Evolutionary conservation across 2,113 vertebrate genomes (phyloP).

Genomic region (Accipiter cooperii): DNA sequence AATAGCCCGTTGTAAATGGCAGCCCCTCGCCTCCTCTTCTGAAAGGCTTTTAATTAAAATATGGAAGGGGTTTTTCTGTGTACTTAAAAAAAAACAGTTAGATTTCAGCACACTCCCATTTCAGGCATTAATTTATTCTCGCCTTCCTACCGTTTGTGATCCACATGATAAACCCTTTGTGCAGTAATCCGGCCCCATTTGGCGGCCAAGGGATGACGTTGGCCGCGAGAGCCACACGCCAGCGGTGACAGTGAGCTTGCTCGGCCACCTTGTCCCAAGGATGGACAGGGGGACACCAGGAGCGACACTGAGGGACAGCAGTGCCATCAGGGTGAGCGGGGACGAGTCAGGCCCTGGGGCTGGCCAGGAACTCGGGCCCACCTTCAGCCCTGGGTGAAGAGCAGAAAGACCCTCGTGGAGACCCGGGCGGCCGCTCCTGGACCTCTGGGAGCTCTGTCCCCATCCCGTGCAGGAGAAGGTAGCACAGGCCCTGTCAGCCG

Average conservation of each 20-base stretch:
- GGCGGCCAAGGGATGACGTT: fast-evolving
- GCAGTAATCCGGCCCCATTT: not conserved
- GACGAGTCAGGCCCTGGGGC: not conserved
- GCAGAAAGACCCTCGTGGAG: not conserved
- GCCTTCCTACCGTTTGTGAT: not conserved
- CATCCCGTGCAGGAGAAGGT: fast-evolving
- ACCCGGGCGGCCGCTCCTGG: fast-evolving
- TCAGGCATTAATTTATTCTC: not conserved
- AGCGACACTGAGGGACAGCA: not conserved
- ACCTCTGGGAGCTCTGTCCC: not conserved
- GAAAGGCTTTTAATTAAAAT: constrained; percentile 64
- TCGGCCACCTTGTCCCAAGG: fast-evolving
- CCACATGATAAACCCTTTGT: not conserved
- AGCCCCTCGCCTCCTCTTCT: constrained; percentile 52
- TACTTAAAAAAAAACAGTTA: not conserved
- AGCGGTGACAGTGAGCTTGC: not conserved
- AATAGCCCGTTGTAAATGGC: constrained; percentile 43
- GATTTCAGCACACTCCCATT: not conserved
- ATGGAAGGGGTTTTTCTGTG: constrained; percentile 35
- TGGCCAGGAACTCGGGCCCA: not conserved
- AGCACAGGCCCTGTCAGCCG: not conserved
- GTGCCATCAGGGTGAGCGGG: fast-evolving
- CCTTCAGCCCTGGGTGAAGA: not conserved
- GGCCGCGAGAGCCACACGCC: not conserved
- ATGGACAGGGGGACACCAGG: not conserved